Conservation (phyloP, 2,888 invertebrate genomes). For the Cataglyphis rosenhaueri region DNA sequence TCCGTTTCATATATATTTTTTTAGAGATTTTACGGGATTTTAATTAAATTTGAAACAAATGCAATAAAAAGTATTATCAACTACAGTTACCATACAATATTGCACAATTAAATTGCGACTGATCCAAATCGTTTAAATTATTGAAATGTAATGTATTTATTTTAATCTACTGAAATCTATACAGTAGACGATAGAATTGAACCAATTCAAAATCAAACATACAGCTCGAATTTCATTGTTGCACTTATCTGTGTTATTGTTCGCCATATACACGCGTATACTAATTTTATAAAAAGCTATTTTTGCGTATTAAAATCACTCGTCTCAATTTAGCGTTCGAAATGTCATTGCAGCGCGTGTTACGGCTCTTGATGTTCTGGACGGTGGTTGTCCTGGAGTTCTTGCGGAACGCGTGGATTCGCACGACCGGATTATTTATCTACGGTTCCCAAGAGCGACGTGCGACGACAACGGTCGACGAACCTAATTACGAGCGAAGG, state of each 20-base stretch:
- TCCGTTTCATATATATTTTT: slow-evolving; percentile 1
- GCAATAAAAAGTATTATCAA: neutral
- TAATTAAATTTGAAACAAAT: slow-evolving; percentile 4
- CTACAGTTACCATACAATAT: slow-evolving; percentile 1
- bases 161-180: slow-evolving; percentile 26
- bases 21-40: slow-evolving; percentile 23
- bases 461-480: slow-evolving; percentile 48
- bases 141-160: slow-evolving; percentile 24
- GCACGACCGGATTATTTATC: slow-evolving; percentile 71
- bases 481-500: slow-evolving; percentile 72
- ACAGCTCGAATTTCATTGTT: neutral
- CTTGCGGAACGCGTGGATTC: slow-evolving; percentile 60
- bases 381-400: slow-evolving; percentile 51
- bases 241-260: slow-evolving; percentile 8
- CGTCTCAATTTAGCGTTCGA: slow-evolving; percentile 24
- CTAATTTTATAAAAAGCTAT: slow-evolving; percentile 5
- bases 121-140: slow-evolving; percentile 45
- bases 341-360: slow-evolving; percentile 27
- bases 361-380: slow-evolving; percentile 59
- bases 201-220: slow-evolving; percentile 11
- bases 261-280: neutral
- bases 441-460: slow-evolving; percentile 58
- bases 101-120: slow-evolving; percentile 69
- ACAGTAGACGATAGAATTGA: slow-evolving; percentile 1
- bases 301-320: neutral